Evolutionary conservation across 2,797 vertebrate species (phyloP), one percentile per base, ranked within the genome.

Genomic region (Tenualosa ilisha): DNA sequence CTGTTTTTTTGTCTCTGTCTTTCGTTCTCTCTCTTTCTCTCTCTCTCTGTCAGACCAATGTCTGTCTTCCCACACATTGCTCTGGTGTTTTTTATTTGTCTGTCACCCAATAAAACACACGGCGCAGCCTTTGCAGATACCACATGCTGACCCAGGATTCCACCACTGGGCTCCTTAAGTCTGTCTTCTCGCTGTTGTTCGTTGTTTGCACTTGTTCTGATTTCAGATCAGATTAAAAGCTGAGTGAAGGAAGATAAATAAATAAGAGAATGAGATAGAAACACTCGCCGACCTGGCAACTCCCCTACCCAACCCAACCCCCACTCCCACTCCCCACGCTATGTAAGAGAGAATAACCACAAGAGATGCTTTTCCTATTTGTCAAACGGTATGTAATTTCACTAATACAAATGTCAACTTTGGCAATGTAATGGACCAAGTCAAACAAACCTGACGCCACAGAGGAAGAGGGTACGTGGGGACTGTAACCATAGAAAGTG

Each of bases 51-150:
- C 86, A 92, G 90, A 88, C 87, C 88, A 40, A 81, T 89, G 93
- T 92, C 90, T 93, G 89, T 92, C 92, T 93, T 91, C 92, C 90
- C 92, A 94, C 92, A 93, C 90, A 85, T 91, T 90, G 90, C 87
- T 89, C 89, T 91, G 91, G 85, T 92, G 86, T 91, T 92, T 92
- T 94, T 94, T 94, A 93, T 94, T 95, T 94, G 90, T 93, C 91
- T 82, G 59, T 93, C 94, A 94, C 92, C 92, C 92, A 92, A 92
- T 95, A 93, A 95, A 94, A 92, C 93, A 92, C 83, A 87, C 86
- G 83, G 88, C 31, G 85, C 53, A 83, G 83, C 3, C 56, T 86
- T 83, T 82, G 46, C 87, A 15, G 65, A 26, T 68, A 87, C 87
- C 85, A 84, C 85, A 87, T 83, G 83, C 86, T 86, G 82, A 86